A percentile compares a stretch with the other conserved stretches of the same genome.
phyloP scores from a whole-genome alignment of 2,797 vertebrate genomes.

The Periophthalmus magnuspinnatus region DNA sequence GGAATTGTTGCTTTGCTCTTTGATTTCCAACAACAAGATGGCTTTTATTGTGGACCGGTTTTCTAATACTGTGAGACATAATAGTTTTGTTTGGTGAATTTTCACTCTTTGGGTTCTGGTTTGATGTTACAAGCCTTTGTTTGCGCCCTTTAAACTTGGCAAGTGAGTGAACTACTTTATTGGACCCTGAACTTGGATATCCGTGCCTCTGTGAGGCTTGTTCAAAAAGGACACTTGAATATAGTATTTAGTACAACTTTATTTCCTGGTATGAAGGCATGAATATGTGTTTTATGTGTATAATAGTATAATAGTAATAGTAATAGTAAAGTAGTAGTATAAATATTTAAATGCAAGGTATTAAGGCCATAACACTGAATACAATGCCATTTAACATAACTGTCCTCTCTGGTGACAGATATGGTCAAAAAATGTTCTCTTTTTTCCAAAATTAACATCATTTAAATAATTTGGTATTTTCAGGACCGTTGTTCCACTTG shows the following conservation, averaged over 20 bases:
- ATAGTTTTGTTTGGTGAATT: constrained; percentile 41
- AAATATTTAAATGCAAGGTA: background rate
- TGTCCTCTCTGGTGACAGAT: background rate
- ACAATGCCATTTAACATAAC: background rate
- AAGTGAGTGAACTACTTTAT: constrained; percentile 37
- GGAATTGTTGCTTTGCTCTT: constrained; percentile 53
- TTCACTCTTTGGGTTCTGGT: constrained; percentile 26
- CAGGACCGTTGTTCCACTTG: constrained; percentile 92
- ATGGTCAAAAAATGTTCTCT: background rate
- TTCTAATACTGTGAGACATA: constrained; percentile 41
- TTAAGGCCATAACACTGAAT: background rate
- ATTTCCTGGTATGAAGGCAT: too few species aligned
- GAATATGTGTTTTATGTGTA: too few species aligned
- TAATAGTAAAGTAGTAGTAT: too few species aligned
- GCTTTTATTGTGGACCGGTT: constrained; percentile 53
- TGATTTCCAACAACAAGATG: constrained; percentile 60
- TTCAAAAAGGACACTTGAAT: constrained; percentile 1
- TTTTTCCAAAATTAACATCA: background rate
- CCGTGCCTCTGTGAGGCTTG: background rate
- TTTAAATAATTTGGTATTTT: constrained; percentile 32
- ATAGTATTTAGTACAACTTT: background rate
- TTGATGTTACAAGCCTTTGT: constrained; percentile 50
- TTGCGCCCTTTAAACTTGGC: constrained; percentile 29
- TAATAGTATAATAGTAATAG: too few species aligned
- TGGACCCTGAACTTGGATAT: constrained; percentile 22